phyloP scores from a whole-genome alignment of 2,113 vertebrate genomes.

The Colius striatus region DNA sequence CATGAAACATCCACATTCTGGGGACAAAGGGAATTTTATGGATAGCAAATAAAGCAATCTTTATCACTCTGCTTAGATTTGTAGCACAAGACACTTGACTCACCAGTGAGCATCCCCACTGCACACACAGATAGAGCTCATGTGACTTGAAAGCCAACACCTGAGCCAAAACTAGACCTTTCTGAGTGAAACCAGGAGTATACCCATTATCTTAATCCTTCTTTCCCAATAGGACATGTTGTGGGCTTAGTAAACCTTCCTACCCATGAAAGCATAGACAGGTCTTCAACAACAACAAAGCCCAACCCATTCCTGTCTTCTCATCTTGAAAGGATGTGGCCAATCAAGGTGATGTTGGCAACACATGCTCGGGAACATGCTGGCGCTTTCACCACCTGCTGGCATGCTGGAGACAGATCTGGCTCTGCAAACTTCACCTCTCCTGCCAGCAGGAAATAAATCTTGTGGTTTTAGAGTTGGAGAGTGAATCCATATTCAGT shows the following conservation, averaged over 20 bases:
- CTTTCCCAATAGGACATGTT: not conserved
- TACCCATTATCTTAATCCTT: not conserved
- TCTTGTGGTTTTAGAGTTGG: conserved; percentile 65
- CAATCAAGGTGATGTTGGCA: not conserved
- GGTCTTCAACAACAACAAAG: not conserved
- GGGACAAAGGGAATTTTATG: not conserved
- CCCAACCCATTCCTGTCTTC: not conserved
- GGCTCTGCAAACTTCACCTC: conserved; percentile 3
- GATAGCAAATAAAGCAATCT: not conserved
- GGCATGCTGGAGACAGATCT: not conserved
- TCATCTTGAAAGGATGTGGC: accelerated
- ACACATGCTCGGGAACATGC: not conserved
- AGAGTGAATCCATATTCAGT: conserved; percentile 71
- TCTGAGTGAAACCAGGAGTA: not conserved
- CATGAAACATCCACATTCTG: not conserved
- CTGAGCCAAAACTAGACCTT: not conserved
- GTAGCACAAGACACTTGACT: not conserved
- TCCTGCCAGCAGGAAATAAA: conserved; percentile 63
- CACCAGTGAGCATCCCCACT: accelerated
- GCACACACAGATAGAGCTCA: accelerated
- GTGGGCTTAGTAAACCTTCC: not conserved
- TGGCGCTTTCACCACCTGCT: conserved; percentile 50
- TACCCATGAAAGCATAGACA: not conserved
- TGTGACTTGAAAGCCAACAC: not conserved
- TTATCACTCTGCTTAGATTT: not conserved